Base-by-base conservation (phyloP, 2,888 invertebrate genomes). In the Slavum lentiscoides region DNA sequence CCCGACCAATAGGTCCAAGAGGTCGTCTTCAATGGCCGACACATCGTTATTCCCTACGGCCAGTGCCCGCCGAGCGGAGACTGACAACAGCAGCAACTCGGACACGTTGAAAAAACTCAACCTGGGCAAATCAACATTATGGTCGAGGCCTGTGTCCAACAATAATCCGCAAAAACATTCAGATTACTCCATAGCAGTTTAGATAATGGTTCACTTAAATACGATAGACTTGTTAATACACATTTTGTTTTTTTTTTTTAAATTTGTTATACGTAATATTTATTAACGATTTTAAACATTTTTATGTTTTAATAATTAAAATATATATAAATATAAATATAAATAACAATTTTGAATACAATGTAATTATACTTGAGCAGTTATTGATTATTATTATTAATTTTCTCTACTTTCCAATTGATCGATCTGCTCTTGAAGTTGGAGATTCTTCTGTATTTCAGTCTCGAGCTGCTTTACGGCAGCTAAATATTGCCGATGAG, bases 391-490 rank as follows among this genome's bases (percentile, higher is more conserved):
- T 13, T 43, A 61, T 23, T 23, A 15, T 55, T 19, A 15, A 61
- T 59, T 64, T 30, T 30, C 30, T 30, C n/a, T 61, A 23, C 7
- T 77, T 66, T 66, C 17, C 39, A 80, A 58, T 39, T 21, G 19
- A 64, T 80, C 72, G 23, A 80, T 72, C 21, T 80, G 64, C 53
- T 80, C 80, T 72, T 80, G 80, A 39, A 80, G 72, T 64, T 82
- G 49, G 13, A 82, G 80, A 74, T 82, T 92, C 84, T 89, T 91
- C 84, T 91, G 90, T 85, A 92, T 92, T 86, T 92, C 92, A 83
- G 91, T 90, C 82, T 92, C 92, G 80, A 94, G 89, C 85, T 94
- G 92, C 85, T 92, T 90, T 53, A 94, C 91, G 61, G 93, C 92
- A 69, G 90, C 89, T 66, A 92, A 92, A 86, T 94, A 95, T 83